Conservation (phyloP, 2,797 vertebrate genomes). For the Ambastaia sidthimunki region DNA sequence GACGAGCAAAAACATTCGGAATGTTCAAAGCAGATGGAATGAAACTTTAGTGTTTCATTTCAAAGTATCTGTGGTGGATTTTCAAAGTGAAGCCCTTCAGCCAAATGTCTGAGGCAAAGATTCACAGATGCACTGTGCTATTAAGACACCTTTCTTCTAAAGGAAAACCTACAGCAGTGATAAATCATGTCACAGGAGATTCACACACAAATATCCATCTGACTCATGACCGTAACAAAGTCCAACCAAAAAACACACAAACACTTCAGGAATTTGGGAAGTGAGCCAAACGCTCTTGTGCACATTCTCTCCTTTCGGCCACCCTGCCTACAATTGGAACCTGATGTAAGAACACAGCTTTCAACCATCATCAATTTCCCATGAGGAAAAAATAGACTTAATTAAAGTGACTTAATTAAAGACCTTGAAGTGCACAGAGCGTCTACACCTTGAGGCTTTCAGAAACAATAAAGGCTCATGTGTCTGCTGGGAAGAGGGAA, state of each 20-base stretch:
- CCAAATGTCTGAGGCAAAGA: neutral
- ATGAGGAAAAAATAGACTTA: constrained; percentile 26
- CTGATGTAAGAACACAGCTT: constrained; percentile 29
- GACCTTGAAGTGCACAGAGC: constrained; percentile 10
- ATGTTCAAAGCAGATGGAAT: constrained; percentile 5
- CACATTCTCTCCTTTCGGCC: constrained; percentile 32
- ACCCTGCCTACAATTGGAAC: constrained; percentile 30
- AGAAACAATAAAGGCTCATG: constrained; percentile 31
- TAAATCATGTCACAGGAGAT: constrained; percentile 1
- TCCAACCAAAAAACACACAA: constrained; percentile 17
- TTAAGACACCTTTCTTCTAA: neutral
- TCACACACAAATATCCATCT: constrained; percentile 2
- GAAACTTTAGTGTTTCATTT: neutral
- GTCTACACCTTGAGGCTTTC: constrained; percentile 14
- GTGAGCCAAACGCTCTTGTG: constrained; percentile 43
- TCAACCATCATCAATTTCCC: constrained; percentile 23
- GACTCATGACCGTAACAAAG: constrained; percentile 14
- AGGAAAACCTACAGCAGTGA: neutral
- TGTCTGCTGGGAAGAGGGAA: constrained; percentile 16
- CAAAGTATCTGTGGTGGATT: neutral
- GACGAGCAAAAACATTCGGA: neutral
- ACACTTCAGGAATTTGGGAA: constrained; percentile 46
- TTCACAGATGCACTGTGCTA: neutral
- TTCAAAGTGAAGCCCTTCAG: neutral
- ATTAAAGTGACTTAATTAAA: constrained; percentile 39